These are phyloP conservation scores for Ailurus styani DNA, from an alignment of 2,113 vertebrate genomes.

Conservation along the genomic window DNA sequence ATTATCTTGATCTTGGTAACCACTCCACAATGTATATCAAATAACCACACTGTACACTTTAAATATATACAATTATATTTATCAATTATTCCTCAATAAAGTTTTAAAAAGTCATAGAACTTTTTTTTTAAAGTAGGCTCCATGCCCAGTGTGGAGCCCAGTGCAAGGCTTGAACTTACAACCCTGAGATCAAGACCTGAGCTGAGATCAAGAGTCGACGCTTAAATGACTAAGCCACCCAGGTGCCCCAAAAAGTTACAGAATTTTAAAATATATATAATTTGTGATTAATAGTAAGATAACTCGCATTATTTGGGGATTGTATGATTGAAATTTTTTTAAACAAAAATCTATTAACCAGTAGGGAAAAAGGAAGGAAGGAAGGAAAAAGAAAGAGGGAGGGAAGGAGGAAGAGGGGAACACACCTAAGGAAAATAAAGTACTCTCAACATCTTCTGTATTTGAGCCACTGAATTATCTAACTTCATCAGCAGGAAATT, in stretches of 20 bases:
- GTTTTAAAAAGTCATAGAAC: not conserved
- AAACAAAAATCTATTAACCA: not conserved
- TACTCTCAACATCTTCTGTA: accelerated
- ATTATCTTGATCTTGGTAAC: not conserved
- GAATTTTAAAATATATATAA: not conserved
- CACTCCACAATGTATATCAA: not conserved
- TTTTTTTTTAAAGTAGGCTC: not conserved
- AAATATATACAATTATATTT: not conserved
- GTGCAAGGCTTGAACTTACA: not conserved
- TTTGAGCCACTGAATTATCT: constrained; percentile 22
- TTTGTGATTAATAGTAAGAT: not conserved
- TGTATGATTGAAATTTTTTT: not conserved
- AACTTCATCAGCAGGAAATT: constrained; percentile 37
- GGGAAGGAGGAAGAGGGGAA: not conserved
- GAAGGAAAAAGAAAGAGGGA: not conserved
- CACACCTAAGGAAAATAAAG: constrained; percentile 10
- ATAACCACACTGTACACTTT: not conserved
- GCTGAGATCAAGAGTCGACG: not conserved
- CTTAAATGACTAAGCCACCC: not conserved
- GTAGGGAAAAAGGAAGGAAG: not conserved
- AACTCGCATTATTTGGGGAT: not conserved
- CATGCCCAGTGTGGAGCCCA: not conserved
- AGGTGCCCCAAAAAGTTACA: not conserved
- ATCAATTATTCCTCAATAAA: not conserved
- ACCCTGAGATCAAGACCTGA: not conserved